phyloP scores from a whole-genome alignment of 2,113 vertebrate species.

The Anser brachyrhynchus region DNA sequence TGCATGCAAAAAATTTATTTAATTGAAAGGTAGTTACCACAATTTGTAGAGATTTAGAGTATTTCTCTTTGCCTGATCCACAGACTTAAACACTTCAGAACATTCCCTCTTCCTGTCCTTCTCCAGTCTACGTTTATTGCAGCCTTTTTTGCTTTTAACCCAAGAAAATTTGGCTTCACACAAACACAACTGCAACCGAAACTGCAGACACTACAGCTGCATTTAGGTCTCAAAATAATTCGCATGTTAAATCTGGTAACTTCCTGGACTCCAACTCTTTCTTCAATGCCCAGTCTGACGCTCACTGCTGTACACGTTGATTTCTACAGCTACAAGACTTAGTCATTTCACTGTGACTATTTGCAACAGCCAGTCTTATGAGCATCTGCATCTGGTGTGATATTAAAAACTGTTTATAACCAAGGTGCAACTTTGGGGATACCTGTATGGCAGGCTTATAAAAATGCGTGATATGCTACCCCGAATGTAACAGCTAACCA shows the following conservation, averaged over 20 bases:
- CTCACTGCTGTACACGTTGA: background rate
- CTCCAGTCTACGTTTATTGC: background rate
- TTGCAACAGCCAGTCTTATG: background rate
- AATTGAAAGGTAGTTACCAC: background rate
- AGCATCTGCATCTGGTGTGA: background rate
- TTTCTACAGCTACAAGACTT: background rate
- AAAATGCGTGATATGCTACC: background rate
- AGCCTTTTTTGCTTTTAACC: background rate
- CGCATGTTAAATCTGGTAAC: background rate
- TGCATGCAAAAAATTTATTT: accelerated
- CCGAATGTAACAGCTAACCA: background rate
- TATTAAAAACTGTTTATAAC: background rate
- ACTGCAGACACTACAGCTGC: background rate
- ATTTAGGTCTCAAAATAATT: background rate
- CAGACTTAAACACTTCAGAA: background rate
- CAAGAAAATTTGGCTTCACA: background rate
- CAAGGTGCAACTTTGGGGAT: background rate
- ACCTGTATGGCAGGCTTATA: background rate
- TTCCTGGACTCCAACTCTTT: background rate
- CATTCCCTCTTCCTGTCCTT: background rate
- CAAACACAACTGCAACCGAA: background rate
- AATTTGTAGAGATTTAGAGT: background rate
- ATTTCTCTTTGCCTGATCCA: background rate
- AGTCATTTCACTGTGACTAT: background rate
- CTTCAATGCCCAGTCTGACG: background rate